Conservation (phyloP, 2,797 vertebrate species). For the Lagodon rhomboides region DNA sequence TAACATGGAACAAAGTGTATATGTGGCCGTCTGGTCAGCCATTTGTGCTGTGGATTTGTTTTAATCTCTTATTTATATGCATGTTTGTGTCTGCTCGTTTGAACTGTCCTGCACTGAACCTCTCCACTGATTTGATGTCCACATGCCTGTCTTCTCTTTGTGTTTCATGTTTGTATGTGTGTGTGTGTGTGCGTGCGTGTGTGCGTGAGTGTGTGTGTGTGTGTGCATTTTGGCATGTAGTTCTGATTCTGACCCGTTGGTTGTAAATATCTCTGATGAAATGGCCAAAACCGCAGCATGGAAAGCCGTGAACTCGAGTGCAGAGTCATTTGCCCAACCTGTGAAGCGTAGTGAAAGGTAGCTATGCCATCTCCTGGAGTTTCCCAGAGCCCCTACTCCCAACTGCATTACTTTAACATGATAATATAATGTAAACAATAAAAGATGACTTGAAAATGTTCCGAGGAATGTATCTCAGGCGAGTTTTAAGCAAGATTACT, state of each 20-base stretch:
- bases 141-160: slow-evolving; percentile 63
- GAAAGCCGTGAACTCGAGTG: slow-evolving; percentile 90
- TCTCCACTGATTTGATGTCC: slow-evolving; percentile 43
- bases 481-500: slow-evolving; percentile 5
- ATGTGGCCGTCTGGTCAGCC: slow-evolving; percentile 24
- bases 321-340: slow-evolving; percentile 88
- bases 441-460: neutral
- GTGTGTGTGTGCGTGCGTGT: neutral
- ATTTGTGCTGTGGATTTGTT: slow-evolving; percentile 37
- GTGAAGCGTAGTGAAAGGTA: slow-evolving; percentile 91
- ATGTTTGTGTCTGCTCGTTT: slow-evolving; percentile 61
- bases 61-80: slow-evolving; percentile 41
- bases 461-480: neutral
- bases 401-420: slow-evolving; percentile 2
- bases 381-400: slow-evolving; percentile 25
- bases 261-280: slow-evolving; percentile 96
- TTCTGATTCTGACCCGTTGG: slow-evolving; percentile 87
- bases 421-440: neutral
- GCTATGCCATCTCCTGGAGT: slow-evolving; percentile 75
- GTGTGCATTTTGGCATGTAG: slow-evolving; percentile 87
- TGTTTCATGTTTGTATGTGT: slow-evolving; percentile 36
- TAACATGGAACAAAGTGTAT: slow-evolving; percentile 23
- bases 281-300: slow-evolving; percentile 93
- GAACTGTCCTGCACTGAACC: slow-evolving; percentile 51
- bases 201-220: slow-evolving; percentile 24